Conservation (phyloP, 2,797 vertebrate genomes). For the Eulemur rubriventer region DNA sequence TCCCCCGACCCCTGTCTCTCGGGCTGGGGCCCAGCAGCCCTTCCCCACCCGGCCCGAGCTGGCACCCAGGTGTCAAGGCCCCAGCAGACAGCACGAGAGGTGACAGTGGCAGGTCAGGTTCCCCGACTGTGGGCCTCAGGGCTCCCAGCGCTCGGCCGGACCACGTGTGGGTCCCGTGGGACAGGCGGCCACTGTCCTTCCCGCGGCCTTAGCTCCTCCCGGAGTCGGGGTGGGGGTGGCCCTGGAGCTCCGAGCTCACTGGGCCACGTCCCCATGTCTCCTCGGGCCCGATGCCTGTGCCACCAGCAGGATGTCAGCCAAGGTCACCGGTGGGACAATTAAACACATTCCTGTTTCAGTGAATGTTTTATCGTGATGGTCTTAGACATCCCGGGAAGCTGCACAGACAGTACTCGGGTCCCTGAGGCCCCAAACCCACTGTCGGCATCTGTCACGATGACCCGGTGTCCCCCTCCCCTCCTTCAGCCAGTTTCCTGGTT, state of each 20-base stretch:
- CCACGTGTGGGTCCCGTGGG: neutral
- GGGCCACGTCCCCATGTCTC: too few species aligned
- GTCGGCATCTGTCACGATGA: too few species aligned
- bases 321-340: neutral
- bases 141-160: neutral
- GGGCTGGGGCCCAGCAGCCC: neutral
- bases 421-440: too few species aligned
- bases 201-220: neutral
- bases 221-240: neutral
- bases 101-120: neutral
- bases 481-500: neutral
- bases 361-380: neutral
- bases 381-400: neutral
- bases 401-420: fast-evolving
- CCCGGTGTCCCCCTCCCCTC: too few species aligned
- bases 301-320: neutral
- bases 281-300: neutral
- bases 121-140: too few species aligned
- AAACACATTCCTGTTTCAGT: neutral
- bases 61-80: neutral
- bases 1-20: neutral
- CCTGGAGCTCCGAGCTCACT: neutral
- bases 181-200: too few species aligned
- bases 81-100: fast-evolving
- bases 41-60: neutral